Evolutionary conservation across 2,797 vertebrate species (phyloP), one percentile per base, ranked within the genome.

Genomic region (Leuciscus waleckii): DNA sequence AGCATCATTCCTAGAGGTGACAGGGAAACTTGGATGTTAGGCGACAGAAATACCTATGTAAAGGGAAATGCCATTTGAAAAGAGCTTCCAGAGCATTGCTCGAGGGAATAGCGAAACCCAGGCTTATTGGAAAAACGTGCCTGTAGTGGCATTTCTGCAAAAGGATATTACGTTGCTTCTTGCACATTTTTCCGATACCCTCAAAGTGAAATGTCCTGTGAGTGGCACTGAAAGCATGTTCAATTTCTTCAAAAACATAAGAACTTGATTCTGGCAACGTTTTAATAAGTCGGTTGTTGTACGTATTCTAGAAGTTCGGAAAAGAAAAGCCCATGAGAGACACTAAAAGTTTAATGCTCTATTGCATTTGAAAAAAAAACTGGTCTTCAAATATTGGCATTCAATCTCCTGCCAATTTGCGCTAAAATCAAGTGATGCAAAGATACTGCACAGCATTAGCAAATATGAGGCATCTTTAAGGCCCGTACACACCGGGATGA

Each of bases 1-100:
- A 88, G 83, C 87, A 87, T 85, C 82, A 88, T 89, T 86, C 89
- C 71, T 80, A 90, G 85, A 77, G 83, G 74, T 87, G 88, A 81
- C 43, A 71, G 77, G 81, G 83, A 87, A 85, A 68, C 87, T 74
- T 79, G 79, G 65, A 80, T 85, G 71, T 37, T 58, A 63, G 61
- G 83, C 51, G 75, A 79, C 69, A 80, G 41, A 86, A 83, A 83
- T 75, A 70, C 79, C 35, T 51, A 63, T 71, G 54, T 81, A 46
- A 81, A 81, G 46, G n/a, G 37, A 76, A 79, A 82, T 56, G 63
- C 10, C 71, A 81, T 75, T 84, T 87, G 35, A 80, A 85, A 63
- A 67, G 56, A 79, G 83, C 26, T 79, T 35, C 51, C 23, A 81
- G 69, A 58, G 63, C 41, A 39, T 39, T 43, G 76, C 82, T 67